These are phyloP conservation scores for Forbesichthys papilliferus DNA, from an alignment of 2,113 vertebrate genomes.

Conservation along the genomic window DNA sequence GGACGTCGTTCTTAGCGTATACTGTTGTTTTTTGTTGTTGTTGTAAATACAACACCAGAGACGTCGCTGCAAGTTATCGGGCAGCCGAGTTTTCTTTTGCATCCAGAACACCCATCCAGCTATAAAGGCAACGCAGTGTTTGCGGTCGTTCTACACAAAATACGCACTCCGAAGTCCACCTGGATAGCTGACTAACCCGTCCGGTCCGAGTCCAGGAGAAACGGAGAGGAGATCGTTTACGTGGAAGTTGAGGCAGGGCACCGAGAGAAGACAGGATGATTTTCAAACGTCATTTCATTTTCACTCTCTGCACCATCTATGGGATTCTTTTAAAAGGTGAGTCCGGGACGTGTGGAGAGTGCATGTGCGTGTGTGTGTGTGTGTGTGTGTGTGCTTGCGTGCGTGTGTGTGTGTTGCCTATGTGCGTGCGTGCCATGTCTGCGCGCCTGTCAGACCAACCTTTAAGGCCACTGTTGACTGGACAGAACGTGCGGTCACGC, in stretches of 20 bases:
- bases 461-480: slow-evolving; percentile 13
- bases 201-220: slow-evolving; percentile 44
- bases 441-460: background rate
- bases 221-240: slow-evolving; percentile 43
- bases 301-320: slow-evolving; percentile 72
- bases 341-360: slow-evolving; percentile 25
- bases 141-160: slow-evolving; percentile 28
- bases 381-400: slow-evolving; percentile 3
- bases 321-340: slow-evolving; percentile 75
- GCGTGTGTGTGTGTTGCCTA: background rate
- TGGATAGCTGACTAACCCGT: slow-evolving; percentile 57
- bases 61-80: background rate
- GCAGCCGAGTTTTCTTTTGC: background rate
- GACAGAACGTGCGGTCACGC: slow-evolving; percentile 35
- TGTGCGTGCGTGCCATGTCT: background rate
- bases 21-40: slow-evolving; percentile 7
- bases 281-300: slow-evolving; percentile 67
- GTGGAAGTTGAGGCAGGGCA: slow-evolving; percentile 20
- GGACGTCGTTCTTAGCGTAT: slow-evolving; percentile 19
- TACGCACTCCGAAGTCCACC: slow-evolving; percentile 50
- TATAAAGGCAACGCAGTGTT: slow-evolving; percentile 7
- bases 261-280: slow-evolving; percentile 64
- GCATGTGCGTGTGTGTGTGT: background rate
- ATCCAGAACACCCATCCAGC: slow-evolving; percentile 5
- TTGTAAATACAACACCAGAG: background rate